Conservation (phyloP, 2,113 vertebrate species). For the Cariama cristata region DNA sequence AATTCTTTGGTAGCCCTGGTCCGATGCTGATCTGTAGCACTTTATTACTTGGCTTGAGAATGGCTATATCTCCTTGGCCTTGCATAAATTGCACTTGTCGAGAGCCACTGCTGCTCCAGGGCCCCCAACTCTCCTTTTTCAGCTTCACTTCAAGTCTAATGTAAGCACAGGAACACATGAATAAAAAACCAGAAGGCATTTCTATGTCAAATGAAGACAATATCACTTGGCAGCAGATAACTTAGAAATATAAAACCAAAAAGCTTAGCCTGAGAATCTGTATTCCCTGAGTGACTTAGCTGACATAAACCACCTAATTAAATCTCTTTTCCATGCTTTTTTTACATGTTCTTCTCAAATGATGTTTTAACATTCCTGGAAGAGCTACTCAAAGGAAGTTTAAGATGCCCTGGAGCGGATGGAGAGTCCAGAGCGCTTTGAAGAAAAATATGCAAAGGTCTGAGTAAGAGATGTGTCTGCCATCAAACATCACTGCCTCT, state of each 20-base stretch:
- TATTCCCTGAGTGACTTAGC: neutral
- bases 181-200: neutral
- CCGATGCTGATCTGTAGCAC: slow-evolving; percentile 97
- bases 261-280: neutral
- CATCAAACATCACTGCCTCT: neutral
- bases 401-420: neutral
- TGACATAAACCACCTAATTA: neutral
- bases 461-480: neutral
- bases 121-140: slow-evolving; percentile 98
- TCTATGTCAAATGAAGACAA: neutral
- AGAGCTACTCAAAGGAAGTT: neutral
- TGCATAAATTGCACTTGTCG: slow-evolving; percentile 91
- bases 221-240: neutral
- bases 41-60: slow-evolving; percentile 92
- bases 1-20: slow-evolving; percentile 91
- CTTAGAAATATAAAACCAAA: neutral
- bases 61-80: slow-evolving; percentile 86
- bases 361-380: neutral
- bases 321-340: neutral
- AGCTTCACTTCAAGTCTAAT: slow-evolving; percentile 93
- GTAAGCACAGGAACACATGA: neutral
- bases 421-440: neutral
- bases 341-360: neutral
- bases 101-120: slow-evolving; percentile 89
- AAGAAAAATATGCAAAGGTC: neutral